Evolutionary conservation across 2,113 vertebrate genomes (phyloP), one percentile per base, ranked within the genome.

Genomic region (Corvus hawaiiensis): DNA sequence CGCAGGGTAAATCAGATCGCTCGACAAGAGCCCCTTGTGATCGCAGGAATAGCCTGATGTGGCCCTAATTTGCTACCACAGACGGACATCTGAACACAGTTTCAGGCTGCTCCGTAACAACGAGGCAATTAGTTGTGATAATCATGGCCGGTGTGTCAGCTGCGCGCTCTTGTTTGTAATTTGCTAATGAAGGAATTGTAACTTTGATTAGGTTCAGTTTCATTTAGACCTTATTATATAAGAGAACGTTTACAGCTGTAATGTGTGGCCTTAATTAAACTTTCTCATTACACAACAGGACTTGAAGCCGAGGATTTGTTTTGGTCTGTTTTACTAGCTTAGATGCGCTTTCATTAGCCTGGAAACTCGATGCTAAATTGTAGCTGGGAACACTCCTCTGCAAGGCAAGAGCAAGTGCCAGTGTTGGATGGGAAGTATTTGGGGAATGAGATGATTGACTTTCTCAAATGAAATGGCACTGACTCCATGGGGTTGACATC

Each of bases 161-260:
- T 98, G 98, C 56, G 97, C 69, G 81, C 97, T 98, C 98, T 98
- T 99, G 98, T 99, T 99, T 99, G 98, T 99, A 98, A 99, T 99
- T 98, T 98, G 97, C 98, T 99, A 99, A 99, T 99, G 99, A 99
- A 99, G 98, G 98, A 99, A 99, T 99, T 98, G 98, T 98, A 98
- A 98, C 98, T 98, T 98, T 99, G 98, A 99, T 99, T 98, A 99
- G 98, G 98, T 98, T 98, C 98, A 97, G 98, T 98, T 98, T 98
- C 98, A 98, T 98, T 98, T 98, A 98, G 97, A 96, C 97, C 98
- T 98, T 98, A 98, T 98, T 98, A 98, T 97, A 98, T 97, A 98
- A 97, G 97, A 94, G 98, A 97, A 97, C 96, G 86, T 98, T 98
- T 98, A 98, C 98, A 98, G 97, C 98, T 97, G 97, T 98, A 98